Evolutionary conservation across 2,797 vertebrate species (phyloP).

Genomic region (Selene dorsalis): DNA sequence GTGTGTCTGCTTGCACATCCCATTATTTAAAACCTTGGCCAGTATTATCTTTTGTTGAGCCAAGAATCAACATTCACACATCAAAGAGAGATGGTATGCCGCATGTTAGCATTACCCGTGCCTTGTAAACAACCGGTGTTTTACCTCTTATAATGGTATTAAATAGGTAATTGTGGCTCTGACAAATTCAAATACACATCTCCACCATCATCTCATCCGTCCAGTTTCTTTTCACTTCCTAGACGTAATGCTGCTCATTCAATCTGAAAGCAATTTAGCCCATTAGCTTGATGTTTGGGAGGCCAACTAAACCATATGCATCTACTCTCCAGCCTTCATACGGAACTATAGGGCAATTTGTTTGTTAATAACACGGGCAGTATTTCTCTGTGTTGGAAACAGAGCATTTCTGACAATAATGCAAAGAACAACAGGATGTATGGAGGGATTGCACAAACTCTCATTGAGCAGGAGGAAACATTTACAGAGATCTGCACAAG

Average conservation of each 20-base stretch:
- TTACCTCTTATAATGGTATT: conserved; percentile 51
- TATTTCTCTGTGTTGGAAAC: conserved; percentile 57
- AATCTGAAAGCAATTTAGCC: conserved; percentile 81
- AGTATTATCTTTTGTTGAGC: conserved; percentile 19
- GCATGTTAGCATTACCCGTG: conserved; percentile 17
- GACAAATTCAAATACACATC: conserved; percentile 49
- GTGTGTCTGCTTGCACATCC: not conserved
- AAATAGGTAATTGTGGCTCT: conserved; percentile 43
- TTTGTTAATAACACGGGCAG: conserved; percentile 70
- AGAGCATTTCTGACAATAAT: conserved; percentile 67
- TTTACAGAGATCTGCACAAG: conserved; percentile 69
- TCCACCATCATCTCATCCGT: conserved; percentile 54
- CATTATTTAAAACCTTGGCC: conserved; percentile 31
- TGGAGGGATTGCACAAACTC: conserved; percentile 57
- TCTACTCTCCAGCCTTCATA: conserved; percentile 54
- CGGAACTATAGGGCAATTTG: conserved; percentile 64
- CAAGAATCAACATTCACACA: conserved; percentile 22
- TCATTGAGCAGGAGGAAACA: conserved; percentile 68
- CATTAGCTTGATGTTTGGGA: conserved; percentile 69
- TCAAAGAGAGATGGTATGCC: conserved; percentile 26
- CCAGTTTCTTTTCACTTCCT: conserved; percentile 67
- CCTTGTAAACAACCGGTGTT: conserved; percentile 24
- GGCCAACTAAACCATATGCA: conserved; percentile 62
- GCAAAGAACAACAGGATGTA: conserved; percentile 75
- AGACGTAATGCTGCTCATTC: conserved; percentile 55